phyloP scores from a whole-genome alignment of 2,888 invertebrate species.

The Fragum sueziense region DNA sequence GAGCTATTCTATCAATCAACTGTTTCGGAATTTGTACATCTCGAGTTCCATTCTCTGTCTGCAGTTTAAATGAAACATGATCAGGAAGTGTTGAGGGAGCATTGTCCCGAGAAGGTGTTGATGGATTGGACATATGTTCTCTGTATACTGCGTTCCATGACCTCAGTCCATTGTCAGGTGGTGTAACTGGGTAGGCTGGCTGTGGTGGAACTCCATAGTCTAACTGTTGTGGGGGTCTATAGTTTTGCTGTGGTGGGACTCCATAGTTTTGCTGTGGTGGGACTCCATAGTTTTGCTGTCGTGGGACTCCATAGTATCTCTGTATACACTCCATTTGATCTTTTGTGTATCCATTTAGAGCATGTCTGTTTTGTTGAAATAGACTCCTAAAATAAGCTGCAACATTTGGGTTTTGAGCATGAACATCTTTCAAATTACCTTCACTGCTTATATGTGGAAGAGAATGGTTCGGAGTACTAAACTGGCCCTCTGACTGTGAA shows the following conservation, averaged over 20 bases:
- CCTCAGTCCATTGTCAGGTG: neutral
- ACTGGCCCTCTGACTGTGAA: neutral
- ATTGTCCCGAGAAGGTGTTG: constrained; percentile 1
- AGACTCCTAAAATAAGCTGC: constrained; percentile 11
- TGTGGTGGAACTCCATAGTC: too few species aligned
- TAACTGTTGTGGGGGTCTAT: neutral
- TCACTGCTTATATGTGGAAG: constrained; percentile 8
- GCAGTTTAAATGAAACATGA: neutral
- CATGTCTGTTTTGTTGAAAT: neutral
- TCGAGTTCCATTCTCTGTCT: neutral
- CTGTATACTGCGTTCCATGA: neutral
- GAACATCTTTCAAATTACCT: constrained; percentile 9
- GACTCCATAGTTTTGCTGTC: neutral
- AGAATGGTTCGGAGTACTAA: constrained; percentile 4
- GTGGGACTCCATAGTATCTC: neutral
- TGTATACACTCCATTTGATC: neutral
- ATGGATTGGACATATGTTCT: neutral
- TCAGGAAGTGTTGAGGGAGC: neutral
- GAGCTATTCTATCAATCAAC: neutral
- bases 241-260: too few species aligned
- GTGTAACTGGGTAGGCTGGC: neutral
- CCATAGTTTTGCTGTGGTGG: too few species aligned
- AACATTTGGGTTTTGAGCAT: constrained; percentile 16
- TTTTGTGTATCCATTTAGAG: neutral
- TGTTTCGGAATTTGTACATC: neutral